Evolutionary conservation across 1,140 invertebrate species (phyloP).

Genomic region (Neomicropteryx cornuta): DNA sequence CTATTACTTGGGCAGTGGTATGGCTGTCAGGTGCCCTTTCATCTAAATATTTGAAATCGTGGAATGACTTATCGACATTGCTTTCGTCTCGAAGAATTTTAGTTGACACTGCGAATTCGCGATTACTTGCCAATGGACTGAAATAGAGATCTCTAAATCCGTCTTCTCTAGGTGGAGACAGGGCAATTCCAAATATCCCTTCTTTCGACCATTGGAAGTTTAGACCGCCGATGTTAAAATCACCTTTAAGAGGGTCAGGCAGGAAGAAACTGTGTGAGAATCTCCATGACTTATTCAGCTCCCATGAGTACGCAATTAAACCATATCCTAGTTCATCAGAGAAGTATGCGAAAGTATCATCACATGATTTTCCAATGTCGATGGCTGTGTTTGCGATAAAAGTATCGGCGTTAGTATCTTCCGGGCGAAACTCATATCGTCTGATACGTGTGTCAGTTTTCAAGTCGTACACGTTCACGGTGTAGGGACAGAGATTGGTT

Average conservation of each 20-base stretch:
- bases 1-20: conserved; percentile 59
- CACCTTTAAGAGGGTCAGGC: conserved; percentile 64
- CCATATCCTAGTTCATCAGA: conserved; percentile 74
- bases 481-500: conserved; percentile 58
- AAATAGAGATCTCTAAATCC: conserved; percentile 63
- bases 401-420: conserved; percentile 62
- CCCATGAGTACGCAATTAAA: conserved; percentile 65
- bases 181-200: conserved; percentile 68
- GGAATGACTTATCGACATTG: conserved; percentile 53
- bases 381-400: conserved; percentile 76
- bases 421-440: conserved; percentile 54
- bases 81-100: conserved; percentile 53
- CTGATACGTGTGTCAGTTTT: conserved; percentile 57
- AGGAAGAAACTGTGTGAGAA: conserved; percentile 64
- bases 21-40: conserved; percentile 54
- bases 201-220: conserved; percentile 76
- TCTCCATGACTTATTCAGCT: conserved; percentile 63
- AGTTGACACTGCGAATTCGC: conserved; percentile 68
- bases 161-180: conserved; percentile 50
- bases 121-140: conserved; percentile 61
- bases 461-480: conserved; percentile 65
- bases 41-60: conserved; percentile 57
- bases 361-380: conserved; percentile 60
- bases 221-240: conserved; percentile 65
- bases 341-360: conserved; percentile 69